phyloP scores from a whole-genome alignment of 23 tunicate species.

The Corella eumyota region DNA sequence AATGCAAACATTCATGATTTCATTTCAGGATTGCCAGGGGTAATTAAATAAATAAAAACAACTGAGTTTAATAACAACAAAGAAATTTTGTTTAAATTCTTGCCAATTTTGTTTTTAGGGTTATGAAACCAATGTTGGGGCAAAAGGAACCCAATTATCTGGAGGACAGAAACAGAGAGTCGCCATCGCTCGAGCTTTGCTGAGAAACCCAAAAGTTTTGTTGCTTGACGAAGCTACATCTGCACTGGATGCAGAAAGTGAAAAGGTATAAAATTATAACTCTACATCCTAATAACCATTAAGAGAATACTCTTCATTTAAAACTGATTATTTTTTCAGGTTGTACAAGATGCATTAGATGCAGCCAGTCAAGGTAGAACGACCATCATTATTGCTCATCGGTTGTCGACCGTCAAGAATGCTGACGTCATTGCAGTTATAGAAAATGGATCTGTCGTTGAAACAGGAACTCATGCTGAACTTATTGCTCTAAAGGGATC shows the following conservation, averaged over 20 bases:
- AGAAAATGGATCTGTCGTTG: slow-evolving; percentile 82
- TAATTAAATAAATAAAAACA: no score
- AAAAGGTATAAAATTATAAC: slow-evolving; percentile 48
- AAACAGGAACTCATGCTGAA: slow-evolving; percentile 74
- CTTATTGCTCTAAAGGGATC: slow-evolving; percentile 67
- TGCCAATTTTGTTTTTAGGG: slow-evolving; percentile 40
- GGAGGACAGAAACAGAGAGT: slow-evolving; percentile 97
- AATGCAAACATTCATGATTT: slow-evolving; percentile 80
- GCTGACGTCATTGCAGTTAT: slow-evolving; percentile 90
- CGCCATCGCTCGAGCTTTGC: slow-evolving; percentile 89
- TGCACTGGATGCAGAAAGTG: slow-evolving; percentile 92
- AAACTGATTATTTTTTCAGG: slow-evolving; percentile 17
- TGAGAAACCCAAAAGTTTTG: slow-evolving; percentile 78
- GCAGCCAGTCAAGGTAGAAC: slow-evolving; percentile 76
- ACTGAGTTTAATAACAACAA: no score
- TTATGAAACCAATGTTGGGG: slow-evolving; percentile 72
- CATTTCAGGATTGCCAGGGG: slow-evolving; percentile 65
- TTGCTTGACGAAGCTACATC: slow-evolving; percentile 90
- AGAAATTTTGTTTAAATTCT: no score
- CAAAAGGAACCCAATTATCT: slow-evolving; percentile 75
- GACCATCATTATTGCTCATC: slow-evolving; percentile 90
- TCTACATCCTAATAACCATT: no score
- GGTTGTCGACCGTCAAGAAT: slow-evolving; percentile 83
- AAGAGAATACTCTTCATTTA: no score
- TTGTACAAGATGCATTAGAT: slow-evolving; percentile 92